A percentile compares a stretch with the other conserved stretches of the same genome.
phyloP scores from a whole-genome alignment of 2,113 vertebrate genomes.

The Sceloporus tristichus region DNA sequence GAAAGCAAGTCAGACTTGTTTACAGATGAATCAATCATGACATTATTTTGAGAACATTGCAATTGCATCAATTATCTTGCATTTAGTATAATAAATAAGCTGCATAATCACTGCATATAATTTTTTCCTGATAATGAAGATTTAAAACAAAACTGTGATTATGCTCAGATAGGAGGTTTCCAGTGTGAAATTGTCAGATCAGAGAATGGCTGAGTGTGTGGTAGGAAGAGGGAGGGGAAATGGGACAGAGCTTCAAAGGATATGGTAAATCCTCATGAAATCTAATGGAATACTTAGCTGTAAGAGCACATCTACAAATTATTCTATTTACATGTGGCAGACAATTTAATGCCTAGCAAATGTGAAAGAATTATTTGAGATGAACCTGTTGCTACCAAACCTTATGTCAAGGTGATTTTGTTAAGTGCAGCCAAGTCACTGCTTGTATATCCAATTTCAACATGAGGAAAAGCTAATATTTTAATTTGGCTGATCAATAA shows the following conservation, averaged over 20 bases:
- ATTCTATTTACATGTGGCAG: slow-evolving; percentile 36
- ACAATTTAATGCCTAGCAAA: slow-evolving; percentile 33
- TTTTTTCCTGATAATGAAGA: slow-evolving; percentile 60
- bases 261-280: slow-evolving; percentile 50
- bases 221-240: slow-evolving; percentile 19
- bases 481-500: slow-evolving; percentile 40
- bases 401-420: slow-evolving; percentile 11
- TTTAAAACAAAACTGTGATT: slow-evolving; percentile 53
- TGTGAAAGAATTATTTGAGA: slow-evolving; percentile 34
- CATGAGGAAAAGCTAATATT: slow-evolving; percentile 42
- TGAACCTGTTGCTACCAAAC: slow-evolving; percentile 37
- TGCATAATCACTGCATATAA: slow-evolving; percentile 66
- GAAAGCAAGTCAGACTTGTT: slow-evolving; percentile 69
- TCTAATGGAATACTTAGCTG: slow-evolving; percentile 48
- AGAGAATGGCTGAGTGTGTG: slow-evolving; percentile 27
- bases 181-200: slow-evolving; percentile 45
- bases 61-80: slow-evolving; percentile 71
- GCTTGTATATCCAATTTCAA: slow-evolving; percentile 35
- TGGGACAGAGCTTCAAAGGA: slow-evolving; percentile 39
- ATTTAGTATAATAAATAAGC: slow-evolving; percentile 73
- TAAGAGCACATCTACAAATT: slow-evolving; percentile 46
- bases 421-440: not conserved
- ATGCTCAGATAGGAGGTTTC: slow-evolving; percentile 38
- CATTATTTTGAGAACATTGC: slow-evolving; percentile 71
- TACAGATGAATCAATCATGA: slow-evolving; percentile 76